Percentiles rank a stretch among this genome's conserved stretches.
phyloP scores from a whole-genome alignment of 2,113 vertebrate species.

The Mirza zaza region DNA sequence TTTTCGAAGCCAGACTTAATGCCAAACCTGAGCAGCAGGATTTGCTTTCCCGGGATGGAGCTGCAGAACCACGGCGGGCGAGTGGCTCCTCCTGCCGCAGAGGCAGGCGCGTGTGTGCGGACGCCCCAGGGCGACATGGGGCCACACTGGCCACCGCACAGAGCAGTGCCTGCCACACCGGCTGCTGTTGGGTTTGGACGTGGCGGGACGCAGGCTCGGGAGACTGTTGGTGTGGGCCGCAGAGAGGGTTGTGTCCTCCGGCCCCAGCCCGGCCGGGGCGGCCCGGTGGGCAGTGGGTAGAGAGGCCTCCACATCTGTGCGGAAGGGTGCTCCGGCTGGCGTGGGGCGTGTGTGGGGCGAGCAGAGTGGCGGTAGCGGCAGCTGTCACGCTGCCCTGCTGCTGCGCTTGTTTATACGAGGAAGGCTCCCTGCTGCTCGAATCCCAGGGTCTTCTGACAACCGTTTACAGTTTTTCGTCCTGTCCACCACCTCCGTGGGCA shows the following conservation, averaged over 20 bases:
- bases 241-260: background rate
- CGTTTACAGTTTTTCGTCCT: fast-evolving
- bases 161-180: background rate
- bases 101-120: background rate
- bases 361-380: background rate
- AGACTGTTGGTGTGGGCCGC: fast-evolving
- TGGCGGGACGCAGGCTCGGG: background rate
- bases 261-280: background rate
- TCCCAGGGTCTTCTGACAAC: background rate
- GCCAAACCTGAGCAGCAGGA: background rate
- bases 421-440: background rate
- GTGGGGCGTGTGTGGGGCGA: background rate
- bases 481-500: fast-evolving
- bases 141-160: fast-evolving
- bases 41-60: background rate
- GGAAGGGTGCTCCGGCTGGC: background rate
- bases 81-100: background rate
- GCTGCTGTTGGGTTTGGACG: background rate
- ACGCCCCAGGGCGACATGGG: background rate
- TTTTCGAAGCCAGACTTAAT: background rate
- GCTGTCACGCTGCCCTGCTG: background rate
- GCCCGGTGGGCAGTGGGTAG: background rate
- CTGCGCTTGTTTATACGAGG: background rate
- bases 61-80: background rate
- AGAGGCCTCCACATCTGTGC: background rate